Evolutionary conservation across 2,888 invertebrate genomes (phyloP).

Genomic region (Tyria jacobaeae): DNA sequence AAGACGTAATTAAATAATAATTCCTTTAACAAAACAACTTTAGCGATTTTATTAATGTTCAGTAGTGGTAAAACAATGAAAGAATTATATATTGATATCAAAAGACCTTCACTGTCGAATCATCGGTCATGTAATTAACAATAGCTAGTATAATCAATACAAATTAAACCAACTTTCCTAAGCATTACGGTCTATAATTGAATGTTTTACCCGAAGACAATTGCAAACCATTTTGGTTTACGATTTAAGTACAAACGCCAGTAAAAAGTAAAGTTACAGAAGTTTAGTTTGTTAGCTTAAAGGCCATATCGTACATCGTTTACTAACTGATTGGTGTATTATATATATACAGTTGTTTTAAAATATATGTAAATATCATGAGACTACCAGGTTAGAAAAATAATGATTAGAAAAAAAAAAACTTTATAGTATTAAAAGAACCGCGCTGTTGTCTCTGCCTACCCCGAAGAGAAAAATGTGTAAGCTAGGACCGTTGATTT

Average conservation of each 20-base stretch:
- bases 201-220: constrained; percentile 54
- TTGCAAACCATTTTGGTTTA: constrained; percentile 58
- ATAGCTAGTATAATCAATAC: background rate
- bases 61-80: constrained; percentile 50
- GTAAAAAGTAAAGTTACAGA: constrained; percentile 21
- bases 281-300: constrained; percentile 10
- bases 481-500: too few relatives aligned
- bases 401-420: too few relatives aligned
- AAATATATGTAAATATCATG: too few relatives aligned
- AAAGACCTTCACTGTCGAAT: constrained; percentile 54
- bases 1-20: constrained; percentile 12
- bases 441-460: too few relatives aligned
- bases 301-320: background rate
- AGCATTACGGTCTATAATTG: constrained; percentile 35
- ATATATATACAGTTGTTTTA: too few relatives aligned
- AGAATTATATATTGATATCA: constrained; percentile 50
- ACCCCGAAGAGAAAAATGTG: too few relatives aligned
- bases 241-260: constrained; percentile 23
- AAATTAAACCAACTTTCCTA: constrained; percentile 29
- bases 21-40: constrained; percentile 27
- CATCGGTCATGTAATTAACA: constrained; percentile 52
- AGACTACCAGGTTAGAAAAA: too few relatives aligned
- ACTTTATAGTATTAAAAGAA: too few relatives aligned
- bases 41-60: constrained; percentile 28
- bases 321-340: background rate